Evolutionary conservation across 2,888 invertebrate species (phyloP).

Genomic region (Agapostemon virescens): DNA sequence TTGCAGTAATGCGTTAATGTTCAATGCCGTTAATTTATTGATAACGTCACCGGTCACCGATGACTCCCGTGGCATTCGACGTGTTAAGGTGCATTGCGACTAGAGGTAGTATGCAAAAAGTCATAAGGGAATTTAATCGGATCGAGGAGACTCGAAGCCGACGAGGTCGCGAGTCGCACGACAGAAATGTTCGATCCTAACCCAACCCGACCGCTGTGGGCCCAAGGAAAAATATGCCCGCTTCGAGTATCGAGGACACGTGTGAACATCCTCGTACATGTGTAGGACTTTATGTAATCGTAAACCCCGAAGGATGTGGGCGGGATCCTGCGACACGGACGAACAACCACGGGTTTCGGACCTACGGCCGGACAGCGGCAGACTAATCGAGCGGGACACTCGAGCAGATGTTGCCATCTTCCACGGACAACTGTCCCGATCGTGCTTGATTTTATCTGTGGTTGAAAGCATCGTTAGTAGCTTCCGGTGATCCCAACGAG

Average conservation of each 20-base stretch:
- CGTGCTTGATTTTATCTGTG: constrained; percentile 54
- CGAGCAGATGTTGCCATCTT: constrained; percentile 72
- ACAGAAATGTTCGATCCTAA: no score
- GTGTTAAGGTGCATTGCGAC: no score
- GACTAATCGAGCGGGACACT: constrained; percentile 71
- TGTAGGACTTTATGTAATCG: constrained; percentile 74
- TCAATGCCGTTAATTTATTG: no score
- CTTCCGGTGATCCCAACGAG: constrained; percentile 56
- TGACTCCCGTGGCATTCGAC: no score
- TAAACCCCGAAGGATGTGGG: constrained; percentile 76
- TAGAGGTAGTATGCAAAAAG: no score
- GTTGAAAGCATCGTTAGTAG: constrained; percentile 60
- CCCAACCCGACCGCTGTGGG: no score
- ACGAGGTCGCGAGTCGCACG: no score
- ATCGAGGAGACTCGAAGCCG: no score
- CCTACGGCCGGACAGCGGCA: constrained; percentile 50
- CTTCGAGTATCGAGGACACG: constrained; percentile 45
- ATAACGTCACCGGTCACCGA: no score
- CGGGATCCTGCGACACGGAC: constrained; percentile 1
- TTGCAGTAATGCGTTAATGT: no score
- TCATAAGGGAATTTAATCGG: no score
- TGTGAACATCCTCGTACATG: constrained; percentile 64
- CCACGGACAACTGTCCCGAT: constrained; percentile 54
- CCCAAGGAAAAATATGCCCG: constrained; percentile 9
- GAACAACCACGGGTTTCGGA: constrained; percentile 37